phyloP scores from a whole-genome alignment of 2,888 invertebrate species.

The Acronicta leporina region DNA sequence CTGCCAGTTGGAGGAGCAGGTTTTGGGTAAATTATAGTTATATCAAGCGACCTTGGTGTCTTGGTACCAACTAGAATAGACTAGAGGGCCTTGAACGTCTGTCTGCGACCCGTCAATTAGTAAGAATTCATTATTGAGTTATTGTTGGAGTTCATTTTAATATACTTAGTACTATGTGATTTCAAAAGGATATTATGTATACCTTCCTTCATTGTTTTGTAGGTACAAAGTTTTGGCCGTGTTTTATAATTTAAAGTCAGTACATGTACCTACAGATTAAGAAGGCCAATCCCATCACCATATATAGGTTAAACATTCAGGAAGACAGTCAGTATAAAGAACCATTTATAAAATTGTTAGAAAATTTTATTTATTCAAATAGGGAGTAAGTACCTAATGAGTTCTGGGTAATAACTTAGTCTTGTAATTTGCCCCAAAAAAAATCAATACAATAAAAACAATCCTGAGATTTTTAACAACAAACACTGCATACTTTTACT shows the following conservation, averaged over 20 bases:
- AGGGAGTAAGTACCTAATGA: too few species aligned
- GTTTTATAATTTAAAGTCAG: too few species aligned
- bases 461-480: conserved; percentile 16
- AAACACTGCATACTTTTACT: conserved; percentile 23
- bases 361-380: too few species aligned
- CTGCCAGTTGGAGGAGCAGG: conserved; percentile 43
- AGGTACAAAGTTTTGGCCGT: too few species aligned
- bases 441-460: conserved; percentile 5
- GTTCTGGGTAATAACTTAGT: neutral
- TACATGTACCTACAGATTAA: too few species aligned
- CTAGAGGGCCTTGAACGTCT: conserved; percentile 46
- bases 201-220: neutral
- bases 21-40: conserved; percentile 52
- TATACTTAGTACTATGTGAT: neutral
- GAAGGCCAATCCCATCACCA: too few species aligned
- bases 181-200: neutral
- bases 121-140: conserved; percentile 29
- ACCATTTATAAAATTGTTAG: too few species aligned
- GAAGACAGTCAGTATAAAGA: too few species aligned
- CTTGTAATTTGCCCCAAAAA: neutral
- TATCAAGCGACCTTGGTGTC: conserved; percentile 51
- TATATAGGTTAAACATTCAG: too few species aligned
- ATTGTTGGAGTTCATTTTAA: conserved; percentile 19
- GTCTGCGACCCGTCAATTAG: conserved; percentile 49
- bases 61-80: conserved; percentile 57